Base-by-base conservation (phyloP, 1,140 invertebrate species). In the Holcopasites calliopsidis region DNA sequence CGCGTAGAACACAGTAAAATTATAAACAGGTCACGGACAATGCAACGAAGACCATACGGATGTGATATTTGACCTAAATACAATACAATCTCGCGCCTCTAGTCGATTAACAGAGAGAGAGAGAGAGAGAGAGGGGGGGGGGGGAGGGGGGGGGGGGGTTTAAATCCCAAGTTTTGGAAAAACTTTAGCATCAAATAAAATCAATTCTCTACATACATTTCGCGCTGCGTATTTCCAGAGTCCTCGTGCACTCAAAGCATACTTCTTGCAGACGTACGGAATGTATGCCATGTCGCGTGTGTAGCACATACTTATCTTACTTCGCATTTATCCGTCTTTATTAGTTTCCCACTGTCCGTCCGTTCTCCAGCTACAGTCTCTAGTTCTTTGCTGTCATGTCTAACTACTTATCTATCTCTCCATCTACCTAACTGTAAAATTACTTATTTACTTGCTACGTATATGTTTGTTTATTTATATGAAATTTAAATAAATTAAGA, bases 401-500 rank as follows among this genome's bases (percentile, higher is more conserved):
- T 50, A 50, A 7, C n/a, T n/a, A 3, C 4, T 21, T 50, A 50
- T 50, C 1, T 38, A 38, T 38, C 35, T 38, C 4, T 38, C 35
- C 10, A 38, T 38, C 35, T 38, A 38, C 10, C 35, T 38, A 38
- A 5, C 35, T 38, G 10, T 38, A 4, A 5, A 38, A 5, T 10
- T 38, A 38, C 10, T 10, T 49, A 49, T 11, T 21, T 49, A n/a
- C n/a, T n/a, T n/a, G n/a, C n/a, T n/a, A n/a, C n/a, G n/a, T n/a
- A n/a, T n/a, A n/a, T n/a, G n/a, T n/a, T n/a, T n/a, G n/a, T n/a
- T n/a, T n/a, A 72, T 47, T n/a, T 38, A 28, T 23, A 28, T 72
- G 38, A 44, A 76, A 28, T 28, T 79, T 44, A 79, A 84, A 85
- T 86, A 86, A 86, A 86, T 85, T 84, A 80, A 69, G 40, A 72